Evolutionary conservation across 1,140 invertebrate genomes (phyloP), one percentile per base, ranked within the genome.

Genomic region (Bombyx mori): DNA sequence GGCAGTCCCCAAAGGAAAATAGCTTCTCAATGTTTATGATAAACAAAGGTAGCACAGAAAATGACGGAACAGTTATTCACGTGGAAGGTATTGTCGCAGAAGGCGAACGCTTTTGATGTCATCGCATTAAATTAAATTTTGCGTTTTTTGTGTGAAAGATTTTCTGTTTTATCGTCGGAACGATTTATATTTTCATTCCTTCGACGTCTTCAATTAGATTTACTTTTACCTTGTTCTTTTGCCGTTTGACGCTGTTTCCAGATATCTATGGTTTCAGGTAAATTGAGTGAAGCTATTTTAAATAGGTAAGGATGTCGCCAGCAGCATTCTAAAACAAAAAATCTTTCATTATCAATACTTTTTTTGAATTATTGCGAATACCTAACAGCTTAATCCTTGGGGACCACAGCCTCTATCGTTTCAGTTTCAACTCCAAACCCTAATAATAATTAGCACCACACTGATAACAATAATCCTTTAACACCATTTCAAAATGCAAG

Each of bases 141-240:
- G 60, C 26, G 51, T 55, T 61, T 62, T 18, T 57, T 56, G 57
- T 52, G 55, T 26, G 44, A 53, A 61, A 52, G 51, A 50, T 47
- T 43, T 48, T 54, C 44, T 54, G 57, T 51, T 53, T 60, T 51
- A 62, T 62, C 56, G 47, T 45, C 56, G 44, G 8, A 9, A 54
- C 8, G 54, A 35, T 56, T 56, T 48, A 48, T 43, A 43, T 42
- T 54, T 42, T 44, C 22, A 47, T 12, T 49, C 50, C 53, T 52
- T 62, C 35, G 45, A 52, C 56, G 56, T 44, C 58, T 58, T 62
- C 61, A 62, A 62, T 62, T 62, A 62, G 61, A 58, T 56, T 48
- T 52, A 58, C 58, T 56, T 58, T 49, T 42, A 35, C 43, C 26
- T 26, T 44, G 56, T 56, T 58, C 42, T 58, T 62, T 35, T 54